These are phyloP conservation scores for Elaphurus davidianus DNA, from an alignment of 2,113 vertebrate genomes.

Conservation along the genomic window DNA sequence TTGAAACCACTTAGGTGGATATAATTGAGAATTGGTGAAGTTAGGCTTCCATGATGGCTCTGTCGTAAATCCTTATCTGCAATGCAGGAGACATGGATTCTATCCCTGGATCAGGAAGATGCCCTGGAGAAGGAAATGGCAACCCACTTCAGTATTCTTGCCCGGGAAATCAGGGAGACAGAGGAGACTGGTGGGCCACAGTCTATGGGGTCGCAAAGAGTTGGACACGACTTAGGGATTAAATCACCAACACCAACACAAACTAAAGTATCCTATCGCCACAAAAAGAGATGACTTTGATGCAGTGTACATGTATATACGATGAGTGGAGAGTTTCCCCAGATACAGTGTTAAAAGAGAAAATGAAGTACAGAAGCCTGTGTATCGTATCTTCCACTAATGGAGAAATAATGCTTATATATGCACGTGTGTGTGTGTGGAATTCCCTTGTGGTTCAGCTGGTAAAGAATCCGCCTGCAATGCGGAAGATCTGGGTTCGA, in stretches of 20 bases:
- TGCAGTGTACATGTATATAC: rapidly evolving
- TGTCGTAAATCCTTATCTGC: neutral
- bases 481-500: rapidly evolving
- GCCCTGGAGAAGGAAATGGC: neutral
- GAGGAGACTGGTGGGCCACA: neutral
- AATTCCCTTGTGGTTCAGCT: neutral
- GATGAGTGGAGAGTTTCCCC: neutral
- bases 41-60: neutral
- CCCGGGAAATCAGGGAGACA: neutral
- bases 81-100: neutral
- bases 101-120: neutral
- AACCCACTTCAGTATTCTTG: neutral
- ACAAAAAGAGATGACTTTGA: neutral
- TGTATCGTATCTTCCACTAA: neutral
- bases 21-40: neutral
- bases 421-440: neutral
- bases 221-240: neutral
- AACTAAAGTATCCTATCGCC: neutral
- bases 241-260: neutral
- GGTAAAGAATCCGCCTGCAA: neutral
- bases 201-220: neutral
- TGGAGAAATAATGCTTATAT: neutral
- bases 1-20: neutral
- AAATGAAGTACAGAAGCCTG: neutral
- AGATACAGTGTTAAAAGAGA: neutral